These are phyloP conservation scores for Hippopotamyrus pictus DNA, from an alignment of 2,797 vertebrate species.

Conservation along the genomic window DNA sequence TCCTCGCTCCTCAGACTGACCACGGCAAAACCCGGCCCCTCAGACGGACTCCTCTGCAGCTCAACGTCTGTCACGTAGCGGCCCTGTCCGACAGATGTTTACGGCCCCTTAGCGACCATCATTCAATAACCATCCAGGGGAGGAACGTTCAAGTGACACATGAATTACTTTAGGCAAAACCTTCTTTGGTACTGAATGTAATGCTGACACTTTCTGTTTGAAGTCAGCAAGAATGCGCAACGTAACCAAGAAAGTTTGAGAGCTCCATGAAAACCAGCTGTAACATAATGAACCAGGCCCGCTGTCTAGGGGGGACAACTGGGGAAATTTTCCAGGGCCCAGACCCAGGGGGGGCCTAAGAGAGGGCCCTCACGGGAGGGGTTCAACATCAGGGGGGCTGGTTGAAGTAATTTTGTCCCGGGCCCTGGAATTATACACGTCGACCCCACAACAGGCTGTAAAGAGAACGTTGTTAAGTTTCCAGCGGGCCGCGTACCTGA, in stretches of 20 bases:
- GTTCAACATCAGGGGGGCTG: background rate
- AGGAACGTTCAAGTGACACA: background rate
- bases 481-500: constrained; percentile 52
- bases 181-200: background rate
- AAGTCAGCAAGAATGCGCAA: background rate
- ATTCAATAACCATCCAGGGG: background rate
- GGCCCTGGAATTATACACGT: background rate
- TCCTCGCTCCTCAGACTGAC: constrained; percentile 68
- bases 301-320: background rate
- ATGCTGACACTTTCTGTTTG: background rate
- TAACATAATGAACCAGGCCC: background rate
- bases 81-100: constrained; percentile 53
- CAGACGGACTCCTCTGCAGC: constrained; percentile 59
- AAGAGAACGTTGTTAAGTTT: background rate
- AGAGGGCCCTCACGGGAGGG: background rate
- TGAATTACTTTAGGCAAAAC: background rate
- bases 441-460: background rate
- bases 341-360: background rate
- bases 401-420: background rate
- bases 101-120: background rate
- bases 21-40: constrained; percentile 70
- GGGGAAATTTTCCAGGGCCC: background rate
- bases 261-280: background rate
- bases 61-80: constrained; percentile 66
- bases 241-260: background rate